phyloP scores from a whole-genome alignment of 2,888 invertebrate genomes.

The Drosophila cyrtoloma region DNA sequence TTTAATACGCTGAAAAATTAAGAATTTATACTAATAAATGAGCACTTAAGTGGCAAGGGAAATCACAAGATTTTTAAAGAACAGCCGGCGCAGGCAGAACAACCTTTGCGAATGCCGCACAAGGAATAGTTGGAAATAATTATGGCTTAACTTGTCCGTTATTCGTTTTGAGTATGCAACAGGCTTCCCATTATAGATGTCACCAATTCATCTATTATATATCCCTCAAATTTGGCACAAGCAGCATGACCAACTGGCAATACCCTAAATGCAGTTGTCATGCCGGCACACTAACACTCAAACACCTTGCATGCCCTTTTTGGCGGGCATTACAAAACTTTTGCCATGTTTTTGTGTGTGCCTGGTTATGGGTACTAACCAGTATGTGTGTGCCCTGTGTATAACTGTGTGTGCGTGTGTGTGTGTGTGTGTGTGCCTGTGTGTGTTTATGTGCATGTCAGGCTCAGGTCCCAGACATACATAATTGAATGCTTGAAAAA shows the following conservation, averaged over 20 bases:
- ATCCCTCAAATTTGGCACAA: slow-evolving; percentile 26
- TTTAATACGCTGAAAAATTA: slow-evolving; percentile 8
- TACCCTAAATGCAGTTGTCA: slow-evolving; percentile 65
- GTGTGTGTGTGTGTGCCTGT: slow-evolving; percentile 16
- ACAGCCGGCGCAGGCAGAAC: not conserved
- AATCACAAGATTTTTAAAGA: not conserved
- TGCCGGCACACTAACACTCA: slow-evolving; percentile 68
- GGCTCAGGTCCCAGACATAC: slow-evolving; percentile 78
- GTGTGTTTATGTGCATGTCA: slow-evolving; percentile 69
- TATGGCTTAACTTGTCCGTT: not conserved
- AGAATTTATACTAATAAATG: not conserved
- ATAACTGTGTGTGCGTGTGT: slow-evolving; percentile 23
- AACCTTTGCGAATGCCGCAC: not conserved
- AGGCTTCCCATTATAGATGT: not conserved
- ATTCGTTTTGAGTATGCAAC: not conserved
- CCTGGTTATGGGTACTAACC: slow-evolving; percentile 24
- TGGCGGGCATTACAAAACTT: slow-evolving; percentile 80
- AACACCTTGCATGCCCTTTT: slow-evolving; percentile 77
- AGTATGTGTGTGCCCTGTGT: slow-evolving; percentile 6
- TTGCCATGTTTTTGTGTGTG: slow-evolving; percentile 72
- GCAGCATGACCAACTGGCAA: slow-evolving; percentile 25
- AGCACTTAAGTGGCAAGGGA: not conserved
- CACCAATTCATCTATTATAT: not conserved
- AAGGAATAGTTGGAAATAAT: not conserved
- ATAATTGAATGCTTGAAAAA: slow-evolving; percentile 81